Evolutionary conservation across 2,113 vertebrate species (phyloP).

Genomic region (Pterocles orientalis): DNA sequence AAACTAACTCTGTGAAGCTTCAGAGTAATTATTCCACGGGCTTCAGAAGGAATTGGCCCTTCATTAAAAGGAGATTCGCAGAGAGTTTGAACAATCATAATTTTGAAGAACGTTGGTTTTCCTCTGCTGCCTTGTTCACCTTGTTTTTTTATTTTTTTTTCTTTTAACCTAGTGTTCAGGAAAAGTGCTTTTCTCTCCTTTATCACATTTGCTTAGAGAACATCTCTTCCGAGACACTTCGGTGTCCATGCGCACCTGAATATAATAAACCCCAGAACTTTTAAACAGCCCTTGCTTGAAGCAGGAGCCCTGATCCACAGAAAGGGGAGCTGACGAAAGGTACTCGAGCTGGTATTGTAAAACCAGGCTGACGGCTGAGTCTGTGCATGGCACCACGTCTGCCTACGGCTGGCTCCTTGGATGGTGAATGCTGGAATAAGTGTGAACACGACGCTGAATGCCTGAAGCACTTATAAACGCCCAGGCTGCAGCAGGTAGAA

Average conservation of each 20-base stretch:
- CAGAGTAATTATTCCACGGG: not conserved
- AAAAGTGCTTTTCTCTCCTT: not conserved
- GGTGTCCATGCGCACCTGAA: not conserved
- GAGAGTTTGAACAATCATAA: not conserved
- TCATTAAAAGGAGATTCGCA: not conserved
- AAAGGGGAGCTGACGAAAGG: not conserved
- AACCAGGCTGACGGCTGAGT: not conserved
- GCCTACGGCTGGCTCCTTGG: not conserved
- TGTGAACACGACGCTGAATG: not conserved
- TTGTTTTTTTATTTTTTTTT: not conserved
- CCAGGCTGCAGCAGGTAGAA: slow-evolving; percentile 19
- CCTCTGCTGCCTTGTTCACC: not conserved
- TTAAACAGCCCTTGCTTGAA: not conserved
- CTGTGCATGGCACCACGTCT: not conserved
- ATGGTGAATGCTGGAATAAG: not conserved
- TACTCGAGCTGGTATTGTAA: not conserved
- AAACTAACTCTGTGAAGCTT: slow-evolving; percentile 1
- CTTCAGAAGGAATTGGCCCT: not conserved
- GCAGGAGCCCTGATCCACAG: not conserved
- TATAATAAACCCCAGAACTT: not conserved
- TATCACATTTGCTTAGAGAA: not conserved
- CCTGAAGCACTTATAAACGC: slow-evolving; percentile 18
- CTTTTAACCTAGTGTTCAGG: not conserved
- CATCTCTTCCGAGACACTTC: not conserved
- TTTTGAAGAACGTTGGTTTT: not conserved